Percentiles rank a stretch among this genome's conserved stretches.
phyloP scores from a whole-genome alignment of 2,797 vertebrate genomes.

The Falco cherrug region DNA sequence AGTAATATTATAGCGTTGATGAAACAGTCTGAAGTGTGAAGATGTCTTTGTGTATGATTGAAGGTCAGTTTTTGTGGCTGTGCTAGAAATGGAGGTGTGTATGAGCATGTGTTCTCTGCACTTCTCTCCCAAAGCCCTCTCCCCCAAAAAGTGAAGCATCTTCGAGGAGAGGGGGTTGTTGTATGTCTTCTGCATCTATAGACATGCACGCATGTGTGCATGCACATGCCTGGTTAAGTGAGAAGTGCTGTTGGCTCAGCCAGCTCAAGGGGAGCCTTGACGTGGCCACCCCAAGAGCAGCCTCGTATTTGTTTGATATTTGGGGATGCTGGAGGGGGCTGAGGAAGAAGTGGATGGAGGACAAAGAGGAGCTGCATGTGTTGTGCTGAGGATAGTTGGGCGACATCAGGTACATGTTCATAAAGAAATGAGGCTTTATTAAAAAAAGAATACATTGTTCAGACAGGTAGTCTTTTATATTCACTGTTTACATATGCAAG shows the following conservation, averaged over 20 bases:
- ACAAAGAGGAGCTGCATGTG: neutral
- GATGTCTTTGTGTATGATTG: neutral
- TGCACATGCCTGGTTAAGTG: neutral
- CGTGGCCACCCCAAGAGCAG: neutral
- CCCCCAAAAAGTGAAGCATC: neutral
- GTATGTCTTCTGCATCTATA: neutral
- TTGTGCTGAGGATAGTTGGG: neutral
- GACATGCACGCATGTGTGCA: rapidly evolving
- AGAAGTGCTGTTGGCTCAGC: neutral
- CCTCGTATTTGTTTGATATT: neutral
- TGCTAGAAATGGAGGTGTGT: neutral
- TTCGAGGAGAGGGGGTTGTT: neutral
- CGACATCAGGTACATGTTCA: neutral
- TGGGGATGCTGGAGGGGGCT: neutral
- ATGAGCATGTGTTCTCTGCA: neutral
- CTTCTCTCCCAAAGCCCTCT: neutral
- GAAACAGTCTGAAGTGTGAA: neutral
- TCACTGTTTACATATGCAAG: neutral
- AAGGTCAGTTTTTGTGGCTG: neutral
- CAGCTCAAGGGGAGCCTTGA: neutral
- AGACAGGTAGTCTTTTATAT: neutral
- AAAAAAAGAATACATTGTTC: neutral
- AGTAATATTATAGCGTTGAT: neutral
- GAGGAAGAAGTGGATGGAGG: neutral
- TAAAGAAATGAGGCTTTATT: neutral